Evolutionary conservation across 2,797 vertebrate genomes (phyloP).

Genomic region (Selene dorsalis): DNA sequence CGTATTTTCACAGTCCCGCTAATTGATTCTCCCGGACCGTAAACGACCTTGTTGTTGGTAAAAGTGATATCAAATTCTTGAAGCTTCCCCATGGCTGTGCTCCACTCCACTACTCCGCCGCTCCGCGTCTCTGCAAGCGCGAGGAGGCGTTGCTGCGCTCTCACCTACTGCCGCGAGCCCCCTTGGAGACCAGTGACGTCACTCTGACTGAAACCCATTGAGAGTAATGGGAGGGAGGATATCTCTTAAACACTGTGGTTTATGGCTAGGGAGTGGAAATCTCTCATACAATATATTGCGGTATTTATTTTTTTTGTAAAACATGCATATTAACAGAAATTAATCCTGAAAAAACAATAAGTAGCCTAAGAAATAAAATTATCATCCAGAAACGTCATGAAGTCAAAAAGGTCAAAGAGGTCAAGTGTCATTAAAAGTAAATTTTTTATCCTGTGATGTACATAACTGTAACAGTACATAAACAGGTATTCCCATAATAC

Average conservation of each 20-base stretch:
- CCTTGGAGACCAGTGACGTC: constrained; percentile 64
- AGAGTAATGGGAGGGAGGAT: constrained; percentile 13
- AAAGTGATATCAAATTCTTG: constrained; percentile 86
- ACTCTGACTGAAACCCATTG: not conserved
- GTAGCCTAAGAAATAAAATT: no score
- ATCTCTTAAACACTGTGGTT: not conserved
- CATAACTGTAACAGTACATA: not conserved
- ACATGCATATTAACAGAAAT: not conserved
- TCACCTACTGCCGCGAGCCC: constrained; percentile 70
- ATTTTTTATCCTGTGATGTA: not conserved
- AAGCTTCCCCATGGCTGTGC: constrained; percentile 83
- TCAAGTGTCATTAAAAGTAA: not conserved
- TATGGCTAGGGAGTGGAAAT: not conserved
- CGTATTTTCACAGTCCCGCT: constrained; percentile 82
- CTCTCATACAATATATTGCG: not conserved
- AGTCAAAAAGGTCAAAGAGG: not conserved
- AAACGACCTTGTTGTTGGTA: constrained; percentile 86
- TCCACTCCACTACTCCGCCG: constrained; percentile 22
- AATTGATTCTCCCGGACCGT: constrained; percentile 85
- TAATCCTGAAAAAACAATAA: no score
- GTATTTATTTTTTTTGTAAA: no score
- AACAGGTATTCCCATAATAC: not conserved
- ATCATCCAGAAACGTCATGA: not conserved
- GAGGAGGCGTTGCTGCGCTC: constrained; percentile 41
- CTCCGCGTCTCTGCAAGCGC: constrained; percentile 35